Evolutionary conservation across 2,113 vertebrate species (phyloP).

Genomic region (Procavia capensis): DNA sequence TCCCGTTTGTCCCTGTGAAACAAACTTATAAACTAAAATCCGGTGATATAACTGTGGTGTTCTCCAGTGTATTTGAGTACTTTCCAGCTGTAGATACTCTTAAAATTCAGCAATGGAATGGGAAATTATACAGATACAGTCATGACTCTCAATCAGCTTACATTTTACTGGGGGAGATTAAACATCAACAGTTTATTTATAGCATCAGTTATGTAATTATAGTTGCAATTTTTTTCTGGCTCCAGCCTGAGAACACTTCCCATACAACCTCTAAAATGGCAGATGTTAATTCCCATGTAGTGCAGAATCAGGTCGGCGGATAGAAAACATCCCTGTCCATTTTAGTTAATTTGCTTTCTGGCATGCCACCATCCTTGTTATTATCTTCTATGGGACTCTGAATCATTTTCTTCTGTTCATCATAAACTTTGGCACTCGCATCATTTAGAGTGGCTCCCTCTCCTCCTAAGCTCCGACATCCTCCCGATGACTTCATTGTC

Average conservation of each 20-base stretch:
- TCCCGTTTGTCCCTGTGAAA: neutral
- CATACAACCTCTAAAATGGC: neutral
- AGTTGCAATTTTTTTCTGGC: neutral
- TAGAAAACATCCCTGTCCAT: neutral
- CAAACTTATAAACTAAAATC: slow-evolving; percentile 19
- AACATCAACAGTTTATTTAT: neutral
- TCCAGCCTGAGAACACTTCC: neutral
- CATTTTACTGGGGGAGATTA: neutral
- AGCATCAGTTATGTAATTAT: neutral
- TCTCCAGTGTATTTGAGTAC: neutral
- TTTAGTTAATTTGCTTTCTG: neutral
- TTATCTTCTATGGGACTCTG: neutral
- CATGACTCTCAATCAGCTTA: neutral
- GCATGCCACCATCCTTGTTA: neutral
- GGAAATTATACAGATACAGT: neutral
- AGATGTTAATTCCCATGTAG: neutral
- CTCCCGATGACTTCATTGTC: neutral
- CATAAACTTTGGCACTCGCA: neutral
- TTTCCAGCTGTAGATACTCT: neutral
- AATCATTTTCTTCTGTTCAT: neutral
- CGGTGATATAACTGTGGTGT: neutral
- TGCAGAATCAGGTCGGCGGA: neutral
- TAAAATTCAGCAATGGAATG: neutral
- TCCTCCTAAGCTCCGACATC: neutral
- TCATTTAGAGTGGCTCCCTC: neutral